Percentiles rank a stretch among this genome's conserved stretches.
Evolutionary conservation across 1,140 invertebrate genomes (phyloP).

Genomic region (Drosophila kohkoa): DNA sequence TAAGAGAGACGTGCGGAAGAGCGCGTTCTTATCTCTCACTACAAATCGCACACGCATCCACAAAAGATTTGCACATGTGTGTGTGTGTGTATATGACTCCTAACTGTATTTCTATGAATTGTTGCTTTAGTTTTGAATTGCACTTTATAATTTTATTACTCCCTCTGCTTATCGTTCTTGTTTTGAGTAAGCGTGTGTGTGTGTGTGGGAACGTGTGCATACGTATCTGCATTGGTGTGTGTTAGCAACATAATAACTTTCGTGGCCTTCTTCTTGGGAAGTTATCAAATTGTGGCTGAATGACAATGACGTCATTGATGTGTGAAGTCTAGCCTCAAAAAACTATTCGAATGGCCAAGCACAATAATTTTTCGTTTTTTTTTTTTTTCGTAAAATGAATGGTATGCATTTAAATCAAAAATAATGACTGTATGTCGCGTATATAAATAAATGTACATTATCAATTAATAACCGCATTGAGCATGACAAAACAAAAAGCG

Average conservation of each 20-base stretch:
- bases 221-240: background rate
- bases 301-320: constrained; percentile 36
- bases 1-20: constrained; percentile 29
- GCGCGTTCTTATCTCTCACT: constrained; percentile 32
- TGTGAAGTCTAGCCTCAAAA: constrained; percentile 8
- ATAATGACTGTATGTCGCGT: constrained; percentile 27
- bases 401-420: constrained; percentile 34
- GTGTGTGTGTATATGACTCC: constrained; percentile 2
- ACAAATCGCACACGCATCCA: constrained; percentile 1
- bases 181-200: constrained; percentile 17
- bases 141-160: constrained; percentile 61
- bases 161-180: constrained; percentile 27
- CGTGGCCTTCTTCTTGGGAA: constrained; percentile 25
- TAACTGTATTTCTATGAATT: constrained; percentile 32
- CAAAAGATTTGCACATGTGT: background rate
- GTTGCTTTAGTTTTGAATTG: constrained; percentile 61
- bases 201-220: background rate
- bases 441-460: constrained; percentile 49
- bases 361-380: background rate
- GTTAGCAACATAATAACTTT: constrained; percentile 20
- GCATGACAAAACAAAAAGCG: constrained; percentile 65
- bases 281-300: constrained; percentile 6
- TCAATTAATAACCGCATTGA: constrained; percentile 67
- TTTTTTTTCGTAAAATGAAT: background rate
- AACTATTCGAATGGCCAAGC: constrained; percentile 11